A percentile compares a stretch with the other conserved stretches of the same genome.
Evolutionary conservation across 2,888 invertebrate genomes (phyloP).

Genomic region (Pediacus dermestoides): DNA sequence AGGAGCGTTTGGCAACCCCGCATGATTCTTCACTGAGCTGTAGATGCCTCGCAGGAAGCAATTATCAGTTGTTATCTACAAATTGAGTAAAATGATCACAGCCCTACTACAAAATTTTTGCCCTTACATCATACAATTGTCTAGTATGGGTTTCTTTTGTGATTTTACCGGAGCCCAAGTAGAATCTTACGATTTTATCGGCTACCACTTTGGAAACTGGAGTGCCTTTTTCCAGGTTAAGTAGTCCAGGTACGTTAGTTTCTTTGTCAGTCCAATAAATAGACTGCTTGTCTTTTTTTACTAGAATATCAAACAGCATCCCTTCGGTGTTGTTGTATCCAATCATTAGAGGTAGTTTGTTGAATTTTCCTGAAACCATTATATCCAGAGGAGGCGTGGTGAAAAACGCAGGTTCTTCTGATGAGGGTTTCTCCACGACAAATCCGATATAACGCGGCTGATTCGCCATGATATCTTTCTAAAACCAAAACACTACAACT

Average conservation of each 20-base stretch:
- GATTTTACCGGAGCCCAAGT: conserved; percentile 7
- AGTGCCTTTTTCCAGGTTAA: conserved; percentile 13
- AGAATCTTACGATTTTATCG: conserved; percentile 28
- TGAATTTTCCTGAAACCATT: conserved; percentile 27
- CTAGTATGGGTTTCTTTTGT: background rate
- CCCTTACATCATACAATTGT: conserved; percentile 3
- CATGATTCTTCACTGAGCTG: conserved; percentile 21
- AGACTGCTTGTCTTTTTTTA: conserved; percentile 16
- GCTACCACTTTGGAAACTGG: conserved; percentile 23
- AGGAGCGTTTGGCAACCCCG: conserved; percentile 16
- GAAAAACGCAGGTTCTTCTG: conserved; percentile 23
- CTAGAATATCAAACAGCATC: conserved; percentile 23
- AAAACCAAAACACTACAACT: background rate
- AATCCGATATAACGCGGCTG: conserved; percentile 18
- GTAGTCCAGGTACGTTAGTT: conserved; percentile 22
- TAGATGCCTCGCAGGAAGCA: conserved; percentile 26
- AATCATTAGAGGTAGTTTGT: conserved; percentile 34
- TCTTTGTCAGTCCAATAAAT: conserved; percentile 25
- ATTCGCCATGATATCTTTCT: conserved; percentile 2
- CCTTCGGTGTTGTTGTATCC: conserved; percentile 35
- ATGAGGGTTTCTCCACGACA: conserved; percentile 25
- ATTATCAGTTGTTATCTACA: conserved; percentile 31
- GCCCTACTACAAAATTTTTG: background rate
- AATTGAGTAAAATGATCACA: no score
- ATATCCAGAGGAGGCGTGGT: conserved; percentile 28